Conservation (phyloP, 2,797 vertebrate species). For the Mormyrops attenuatus region DNA sequence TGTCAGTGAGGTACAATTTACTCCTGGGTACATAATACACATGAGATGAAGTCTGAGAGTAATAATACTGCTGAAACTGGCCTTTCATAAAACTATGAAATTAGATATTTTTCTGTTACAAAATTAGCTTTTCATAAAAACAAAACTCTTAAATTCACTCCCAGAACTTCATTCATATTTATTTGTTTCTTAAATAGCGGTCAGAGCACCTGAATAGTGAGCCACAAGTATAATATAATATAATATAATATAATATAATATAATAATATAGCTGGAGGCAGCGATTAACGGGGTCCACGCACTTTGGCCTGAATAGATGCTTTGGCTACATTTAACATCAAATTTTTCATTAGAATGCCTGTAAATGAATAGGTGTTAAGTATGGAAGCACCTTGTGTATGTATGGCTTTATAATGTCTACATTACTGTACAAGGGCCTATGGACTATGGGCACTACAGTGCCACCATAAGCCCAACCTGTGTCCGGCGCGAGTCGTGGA, state of each 20-base stretch:
- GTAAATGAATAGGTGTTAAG: neutral
- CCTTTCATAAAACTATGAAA: slow-evolving; percentile 29
- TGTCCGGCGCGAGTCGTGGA: too few species aligned
- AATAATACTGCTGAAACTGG: slow-evolving; percentile 37
- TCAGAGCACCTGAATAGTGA: neutral
- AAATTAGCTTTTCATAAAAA: neutral
- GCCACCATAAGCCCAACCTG: too few species aligned
- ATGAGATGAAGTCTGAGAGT: slow-evolving; percentile 37
- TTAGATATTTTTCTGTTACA: slow-evolving; percentile 11
- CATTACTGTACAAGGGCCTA: too few species aligned
- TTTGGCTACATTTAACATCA: neutral
- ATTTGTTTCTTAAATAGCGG: neutral
- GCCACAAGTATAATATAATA: neutral
- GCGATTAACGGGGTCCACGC: neutral
- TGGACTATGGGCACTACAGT: too few species aligned
- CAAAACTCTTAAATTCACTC: slow-evolving; percentile 29
- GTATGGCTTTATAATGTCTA: too few species aligned
- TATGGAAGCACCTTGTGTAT: neutral
- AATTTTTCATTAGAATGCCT: neutral
- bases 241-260: neutral
- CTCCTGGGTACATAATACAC: slow-evolving; percentile 25
- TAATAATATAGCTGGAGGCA: neutral
- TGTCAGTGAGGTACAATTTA: slow-evolving; percentile 1
- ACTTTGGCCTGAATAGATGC: neutral
- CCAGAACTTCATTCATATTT: slow-evolving; percentile 25